These are phyloP conservation scores for Drosophila pachea DNA, from an alignment of 1,140 invertebrate species.

Conservation along the genomic window DNA sequence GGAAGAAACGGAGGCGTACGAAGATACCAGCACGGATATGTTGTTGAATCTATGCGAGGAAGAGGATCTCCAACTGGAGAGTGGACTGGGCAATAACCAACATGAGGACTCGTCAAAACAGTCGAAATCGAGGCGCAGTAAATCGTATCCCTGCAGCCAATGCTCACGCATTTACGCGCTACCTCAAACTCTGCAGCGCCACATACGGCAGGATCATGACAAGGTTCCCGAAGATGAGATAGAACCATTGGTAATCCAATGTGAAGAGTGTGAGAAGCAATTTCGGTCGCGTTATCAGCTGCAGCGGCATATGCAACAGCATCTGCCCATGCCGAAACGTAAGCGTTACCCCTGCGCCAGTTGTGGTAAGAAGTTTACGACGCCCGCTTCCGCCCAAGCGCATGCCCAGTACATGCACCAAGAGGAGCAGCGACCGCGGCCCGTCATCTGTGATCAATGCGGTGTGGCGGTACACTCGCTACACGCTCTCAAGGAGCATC, in stretches of 20 bases:
- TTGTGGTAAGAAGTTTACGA: slow-evolving; percentile 72
- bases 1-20: background rate
- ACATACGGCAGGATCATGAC: slow-evolving; percentile 52
- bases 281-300: slow-evolving; percentile 45
- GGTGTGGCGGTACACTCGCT: slow-evolving; percentile 79
- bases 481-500: slow-evolving; percentile 79
- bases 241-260: background rate
- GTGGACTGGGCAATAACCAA: background rate
- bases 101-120: background rate
- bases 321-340: slow-evolving; percentile 49
- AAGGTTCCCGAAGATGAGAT: slow-evolving; percentile 11
- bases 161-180: slow-evolving; percentile 44
- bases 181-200: slow-evolving; percentile 43
- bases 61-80: slow-evolving; percentile 12
- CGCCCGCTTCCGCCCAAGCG: slow-evolving; percentile 59
- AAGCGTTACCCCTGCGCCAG: slow-evolving; percentile 51
- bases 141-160: slow-evolving; percentile 43
- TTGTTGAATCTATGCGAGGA: slow-evolving; percentile 37
- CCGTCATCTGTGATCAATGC: slow-evolving; percentile 80
- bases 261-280: slow-evolving; percentile 50
- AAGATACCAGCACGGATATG: slow-evolving; percentile 14
- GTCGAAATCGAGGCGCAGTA: slow-evolving; percentile 5
- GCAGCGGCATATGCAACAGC: slow-evolving; percentile 51
- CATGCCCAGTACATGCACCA: slow-evolving; percentile 79
- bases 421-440: slow-evolving; percentile 77